A percentile compares a stretch with the other conserved stretches of the same genome.
Evolutionary conservation across 2,797 vertebrate genomes (phyloP).

Genomic region (Tiaroga cobitis): DNA sequence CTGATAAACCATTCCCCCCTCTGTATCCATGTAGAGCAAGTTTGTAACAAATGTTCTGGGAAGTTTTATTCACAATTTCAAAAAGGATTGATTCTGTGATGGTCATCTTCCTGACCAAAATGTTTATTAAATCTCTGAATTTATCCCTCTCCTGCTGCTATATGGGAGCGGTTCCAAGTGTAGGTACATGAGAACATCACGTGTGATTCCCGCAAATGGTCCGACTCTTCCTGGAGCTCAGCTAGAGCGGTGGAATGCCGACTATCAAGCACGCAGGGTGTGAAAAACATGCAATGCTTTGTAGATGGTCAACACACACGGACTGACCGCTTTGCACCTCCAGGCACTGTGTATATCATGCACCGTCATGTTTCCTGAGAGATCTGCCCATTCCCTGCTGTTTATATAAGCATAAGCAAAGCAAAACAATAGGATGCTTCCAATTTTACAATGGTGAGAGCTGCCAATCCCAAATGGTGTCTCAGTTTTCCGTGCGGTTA

Average conservation of each 20-base stretch:
- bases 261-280: conserved; percentile 31
- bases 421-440: conserved; percentile 63
- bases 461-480: conserved; percentile 57
- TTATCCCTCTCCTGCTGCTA: conserved; percentile 23
- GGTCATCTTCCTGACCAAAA: conserved; percentile 3
- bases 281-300: conserved; percentile 47
- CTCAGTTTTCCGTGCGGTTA: conserved; percentile 62
- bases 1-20: conserved; percentile 26
- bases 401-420: conserved; percentile 63
- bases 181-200: conserved; percentile 24
- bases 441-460: conserved; percentile 56
- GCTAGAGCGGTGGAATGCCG: conserved; percentile 13
- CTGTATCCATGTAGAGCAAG: conserved; percentile 25
- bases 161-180: background rate
- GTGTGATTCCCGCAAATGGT: conserved; percentile 28
- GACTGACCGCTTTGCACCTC: conserved; percentile 34
- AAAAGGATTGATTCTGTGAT: conserved; percentile 3
- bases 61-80: conserved; percentile 18
- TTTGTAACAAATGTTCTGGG: conserved; percentile 22
- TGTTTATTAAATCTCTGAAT: background rate
- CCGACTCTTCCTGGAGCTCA: conserved; percentile 22
- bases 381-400: conserved; percentile 55
- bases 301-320: conserved; percentile 8
- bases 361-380: conserved; percentile 57
- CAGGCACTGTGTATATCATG: conserved; percentile 49